Evolutionary conservation across 2,888 invertebrate genomes (phyloP).

Genomic region (Matsumyia berberina): DNA sequence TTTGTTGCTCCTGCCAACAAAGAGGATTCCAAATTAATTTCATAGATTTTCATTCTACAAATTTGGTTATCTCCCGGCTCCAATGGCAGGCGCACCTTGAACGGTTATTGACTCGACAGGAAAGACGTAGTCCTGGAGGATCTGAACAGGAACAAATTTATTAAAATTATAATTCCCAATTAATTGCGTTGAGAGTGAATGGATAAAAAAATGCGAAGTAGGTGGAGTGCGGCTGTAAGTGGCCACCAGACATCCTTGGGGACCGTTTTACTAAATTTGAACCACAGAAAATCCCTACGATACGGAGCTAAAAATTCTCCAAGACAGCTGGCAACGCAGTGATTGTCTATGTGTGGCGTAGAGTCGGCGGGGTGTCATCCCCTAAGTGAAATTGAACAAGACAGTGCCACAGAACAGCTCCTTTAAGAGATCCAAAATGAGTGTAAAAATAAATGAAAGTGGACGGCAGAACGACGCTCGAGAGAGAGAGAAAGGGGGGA

Average conservation of each 20-base stretch:
- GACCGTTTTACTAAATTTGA: slow-evolving; percentile 61
- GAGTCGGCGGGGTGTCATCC: slow-evolving; percentile 1
- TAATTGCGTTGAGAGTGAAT: slow-evolving; percentile 6
- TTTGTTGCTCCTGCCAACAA: slow-evolving; percentile 7
- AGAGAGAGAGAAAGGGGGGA: background rate
- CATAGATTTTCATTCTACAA: slow-evolving; percentile 22
- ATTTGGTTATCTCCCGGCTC: background rate
- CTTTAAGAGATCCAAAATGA: slow-evolving; percentile 27
- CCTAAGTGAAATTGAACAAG: slow-evolving; percentile 56
- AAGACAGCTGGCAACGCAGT: slow-evolving; percentile 46
- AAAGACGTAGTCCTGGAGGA: background rate
- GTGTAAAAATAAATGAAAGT: slow-evolving; percentile 35
- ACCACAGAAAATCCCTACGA: slow-evolving; percentile 69
- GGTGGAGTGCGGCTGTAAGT: background rate
- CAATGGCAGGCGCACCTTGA: slow-evolving; percentile 14
- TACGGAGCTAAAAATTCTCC: slow-evolving; percentile 50
- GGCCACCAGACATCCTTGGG: slow-evolving; percentile 35
- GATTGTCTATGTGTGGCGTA: slow-evolving; percentile 27
- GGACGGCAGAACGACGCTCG: slow-evolving; percentile 1
- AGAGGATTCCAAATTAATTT: slow-evolving; percentile 10
- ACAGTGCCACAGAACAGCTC: slow-evolving; percentile 40
- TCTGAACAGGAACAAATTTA: slow-evolving; percentile 14
- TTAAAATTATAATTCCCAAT: slow-evolving; percentile 51
- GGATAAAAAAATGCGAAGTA: background rate
- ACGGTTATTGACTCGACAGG: slow-evolving; percentile 21